Evolutionary conservation across 2,888 invertebrate species (phyloP), one percentile per base, ranked within the genome.

Genomic region (Halocaridina rubra): DNA sequence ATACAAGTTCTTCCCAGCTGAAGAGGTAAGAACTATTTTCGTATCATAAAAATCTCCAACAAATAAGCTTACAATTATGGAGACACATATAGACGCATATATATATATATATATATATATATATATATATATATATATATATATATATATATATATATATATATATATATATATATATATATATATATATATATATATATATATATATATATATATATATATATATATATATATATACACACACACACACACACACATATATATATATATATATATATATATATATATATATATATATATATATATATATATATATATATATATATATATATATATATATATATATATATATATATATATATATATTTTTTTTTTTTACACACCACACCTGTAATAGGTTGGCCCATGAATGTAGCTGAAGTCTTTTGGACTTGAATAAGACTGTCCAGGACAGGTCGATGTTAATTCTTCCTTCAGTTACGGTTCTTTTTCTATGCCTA

Each of bases 1-100:
- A 84, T 90, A 89, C 88, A 90, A 90, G 85, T 89, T 90, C 81
- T 90, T 89, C 81, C 88, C 88, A 10, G 89, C 88, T 5, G 89
- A 89, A 46, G 89, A 89, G 69, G 88, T 89, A 30, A 67, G 85
- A n/a, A n/a, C n/a, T n/a, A n/a, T n/a, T n/a, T n/a, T n/a, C n/a
- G n/a, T n/a, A n/a, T n/a, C n/a, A n/a, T n/a, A n/a, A n/a, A n/a
- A n/a, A n/a, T n/a, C n/a, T n/a, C n/a, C n/a, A n/a, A n/a, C n/a
- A n/a, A n/a, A n/a, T n/a, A n/a, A n/a, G n/a, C n/a, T n/a, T n/a
- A n/a, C n/a, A n/a, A n/a, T 61, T 53, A 76, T 53, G n/a, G 1
- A 53, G 3, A 7, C 3, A 53, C 3, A 53, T 2, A 4, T 53
- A 53, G 3, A 53, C 3, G 19, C 8, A 76, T 53, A 61, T 2